These are phyloP conservation scores for Miniopterus natalensis DNA, from an alignment of 2,113 vertebrate species.

Conservation along the genomic window DNA sequence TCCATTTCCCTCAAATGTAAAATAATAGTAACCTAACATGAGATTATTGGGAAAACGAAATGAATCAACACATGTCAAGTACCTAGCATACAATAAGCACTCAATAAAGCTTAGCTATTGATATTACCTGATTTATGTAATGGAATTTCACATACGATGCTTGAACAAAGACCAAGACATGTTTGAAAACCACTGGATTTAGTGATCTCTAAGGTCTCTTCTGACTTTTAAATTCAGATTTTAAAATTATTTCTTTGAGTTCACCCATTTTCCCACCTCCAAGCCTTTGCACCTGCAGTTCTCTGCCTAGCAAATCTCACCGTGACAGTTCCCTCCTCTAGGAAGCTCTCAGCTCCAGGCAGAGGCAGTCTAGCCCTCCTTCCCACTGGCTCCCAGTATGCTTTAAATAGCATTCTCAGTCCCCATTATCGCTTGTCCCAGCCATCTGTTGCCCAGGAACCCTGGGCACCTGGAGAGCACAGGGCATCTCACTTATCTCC, in stretches of 20 bases:
- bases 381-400: neutral
- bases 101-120: neutral
- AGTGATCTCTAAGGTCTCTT: neutral
- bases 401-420: too few species aligned
- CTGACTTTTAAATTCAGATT: neutral
- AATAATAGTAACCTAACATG: neutral
- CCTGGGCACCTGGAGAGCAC: fast-evolving
- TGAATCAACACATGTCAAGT: neutral
- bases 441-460: neutral
- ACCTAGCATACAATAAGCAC: neutral
- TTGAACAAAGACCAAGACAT: neutral
- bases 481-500: too few species aligned
- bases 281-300: neutral
- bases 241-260: neutral
- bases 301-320: neutral
- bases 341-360: neutral
- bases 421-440: fast-evolving
- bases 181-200: neutral
- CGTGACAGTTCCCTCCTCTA: neutral
- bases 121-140: neutral
- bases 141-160: neutral
- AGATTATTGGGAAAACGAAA: neutral
- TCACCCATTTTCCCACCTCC: neutral
- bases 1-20: neutral
- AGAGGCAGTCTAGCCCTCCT: fast-evolving